Base-by-base conservation (phyloP, 2,888 invertebrate genomes). In the Erebia ligea region DNA sequence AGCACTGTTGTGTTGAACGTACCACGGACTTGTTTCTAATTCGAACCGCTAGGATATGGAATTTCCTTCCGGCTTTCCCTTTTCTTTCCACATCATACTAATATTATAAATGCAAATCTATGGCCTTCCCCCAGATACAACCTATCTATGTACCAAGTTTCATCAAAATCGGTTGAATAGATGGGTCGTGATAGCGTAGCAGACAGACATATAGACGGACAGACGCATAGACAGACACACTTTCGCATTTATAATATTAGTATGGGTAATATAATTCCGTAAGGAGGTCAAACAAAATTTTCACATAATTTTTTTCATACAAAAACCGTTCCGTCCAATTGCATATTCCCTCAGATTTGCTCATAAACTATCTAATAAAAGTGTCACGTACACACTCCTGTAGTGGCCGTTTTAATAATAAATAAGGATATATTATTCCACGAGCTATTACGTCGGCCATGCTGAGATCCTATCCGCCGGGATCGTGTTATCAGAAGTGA, bases 401-500 rank as follows among this genome's bases (percentile, higher is more conserved):
- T 21, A 45, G 62, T 62, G 62, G 40, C 9, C 17, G n/a, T 17
- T 42, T 68, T 68, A 68, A 62, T 68, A 68, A 61, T 68, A 68
- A 54, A 68, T 61, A 52, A 52, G 59, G 45, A 61, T 67, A 48
- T 67, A 63, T 69, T 56, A 64, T 69, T 64, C 64, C 64, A 45
- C 34, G 15, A 48, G 64, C 64, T 52, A 64, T 64, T 52, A 52
- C 40, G 11, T 64, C 34, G 25, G 52, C 64, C 34, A 52, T 17
- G 52, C 52, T n/a, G 64, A 52, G 9, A 40, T 40, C 40, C 40
- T 59, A 59, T 45, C 48, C 64, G 48, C 64, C 10, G 64, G 64
- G 34, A 52, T 50, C 25, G n/a, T 50, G 50, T 34, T 52, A 34
- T 19, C 40, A 25, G n/a, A 64, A 52, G 48, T 10, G 34, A 62